Conservation (phyloP, 2,797 vertebrate species). For the Notoglanidium macrostoma region DNA sequence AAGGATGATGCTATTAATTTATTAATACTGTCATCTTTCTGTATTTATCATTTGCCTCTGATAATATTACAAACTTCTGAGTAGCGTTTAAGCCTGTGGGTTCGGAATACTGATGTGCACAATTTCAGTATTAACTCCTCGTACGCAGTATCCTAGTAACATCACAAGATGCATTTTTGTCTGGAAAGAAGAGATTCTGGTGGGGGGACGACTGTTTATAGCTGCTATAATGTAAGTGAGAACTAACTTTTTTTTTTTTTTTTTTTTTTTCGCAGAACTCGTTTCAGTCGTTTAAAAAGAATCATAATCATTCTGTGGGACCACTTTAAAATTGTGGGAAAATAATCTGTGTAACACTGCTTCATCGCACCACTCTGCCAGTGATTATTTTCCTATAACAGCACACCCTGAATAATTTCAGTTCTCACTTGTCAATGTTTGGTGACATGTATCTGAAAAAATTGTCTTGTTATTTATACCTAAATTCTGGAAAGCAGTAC, state of each 20-base stretch:
- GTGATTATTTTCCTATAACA: background rate
- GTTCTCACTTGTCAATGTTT: background rate
- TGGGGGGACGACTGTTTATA: background rate
- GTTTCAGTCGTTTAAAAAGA: background rate
- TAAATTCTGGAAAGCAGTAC: background rate
- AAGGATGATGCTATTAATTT: no score
- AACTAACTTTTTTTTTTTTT: background rate
- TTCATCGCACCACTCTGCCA: background rate
- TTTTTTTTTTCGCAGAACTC: no score
- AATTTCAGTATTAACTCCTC: no score
- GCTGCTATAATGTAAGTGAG: background rate
- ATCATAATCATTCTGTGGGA: no score
- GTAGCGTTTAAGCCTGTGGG: no score
- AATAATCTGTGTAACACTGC: background rate
- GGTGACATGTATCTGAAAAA: background rate
- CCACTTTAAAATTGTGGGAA: background rate
- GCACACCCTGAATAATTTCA: background rate
- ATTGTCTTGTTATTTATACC: background rate
- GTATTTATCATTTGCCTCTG: no score
- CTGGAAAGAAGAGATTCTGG: background rate
- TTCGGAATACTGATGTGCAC: no score
- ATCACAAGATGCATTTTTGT: background rate
- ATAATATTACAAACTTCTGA: no score
- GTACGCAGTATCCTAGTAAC: background rate
- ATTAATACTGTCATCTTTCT: background rate